phyloP scores from a whole-genome alignment of 2,797 vertebrate genomes.

The Hozukius guyotensis region DNA sequence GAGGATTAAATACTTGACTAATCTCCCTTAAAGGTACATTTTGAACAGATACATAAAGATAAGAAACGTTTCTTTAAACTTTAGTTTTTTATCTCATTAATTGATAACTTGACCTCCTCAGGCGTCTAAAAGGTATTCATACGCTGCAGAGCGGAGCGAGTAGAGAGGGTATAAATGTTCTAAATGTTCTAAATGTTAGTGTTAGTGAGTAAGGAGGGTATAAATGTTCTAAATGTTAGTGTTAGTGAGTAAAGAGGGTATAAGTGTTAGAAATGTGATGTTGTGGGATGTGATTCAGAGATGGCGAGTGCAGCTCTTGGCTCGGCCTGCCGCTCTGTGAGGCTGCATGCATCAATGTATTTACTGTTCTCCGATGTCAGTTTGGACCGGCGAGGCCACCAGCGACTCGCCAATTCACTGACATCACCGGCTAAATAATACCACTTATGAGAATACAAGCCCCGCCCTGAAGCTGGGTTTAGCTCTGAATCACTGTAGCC shows the following conservation, averaged over 20 bases:
- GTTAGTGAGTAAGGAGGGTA: no score
- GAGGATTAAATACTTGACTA: no score
- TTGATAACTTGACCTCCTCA: no score
- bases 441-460: constrained; percentile 67
- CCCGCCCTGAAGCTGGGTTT: constrained; percentile 75
- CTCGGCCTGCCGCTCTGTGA: background rate
- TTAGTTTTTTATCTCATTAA: no score
- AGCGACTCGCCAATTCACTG: constrained; percentile 66
- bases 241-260: no score
- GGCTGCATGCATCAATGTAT: constrained; percentile 63
- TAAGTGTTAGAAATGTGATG: constrained; percentile 3
- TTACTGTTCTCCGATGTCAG: constrained; percentile 67
- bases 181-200: no score
- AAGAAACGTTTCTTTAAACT: no score
- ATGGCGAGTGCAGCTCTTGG: constrained; percentile 35
- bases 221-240: no score
- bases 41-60: no score
- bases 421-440: constrained; percentile 78
- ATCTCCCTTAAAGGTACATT: no score
- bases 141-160: background rate
- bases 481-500: constrained; percentile 78
- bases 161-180: no score
- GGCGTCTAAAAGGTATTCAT: no score
- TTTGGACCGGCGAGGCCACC: constrained; percentile 58
- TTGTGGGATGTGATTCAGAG: constrained; percentile 35